Base-by-base conservation (phyloP, 2,888 invertebrate species). In the Hypercompe scribonia region DNA sequence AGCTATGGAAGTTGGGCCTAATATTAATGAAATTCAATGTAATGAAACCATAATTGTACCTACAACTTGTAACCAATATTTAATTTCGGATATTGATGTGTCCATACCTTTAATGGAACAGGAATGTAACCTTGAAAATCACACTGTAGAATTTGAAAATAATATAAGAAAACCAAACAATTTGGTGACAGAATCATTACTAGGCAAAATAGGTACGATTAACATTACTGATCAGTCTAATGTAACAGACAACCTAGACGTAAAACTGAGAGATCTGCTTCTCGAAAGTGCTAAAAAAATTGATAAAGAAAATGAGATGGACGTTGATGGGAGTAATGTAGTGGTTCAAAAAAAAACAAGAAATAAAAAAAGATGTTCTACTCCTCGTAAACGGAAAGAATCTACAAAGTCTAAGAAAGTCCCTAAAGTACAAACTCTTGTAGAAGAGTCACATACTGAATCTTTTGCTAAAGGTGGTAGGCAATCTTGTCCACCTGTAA, bases 261-360 rank as follows among this genome's bases (percentile, higher is more conserved):
- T 82, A 74, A 91, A 90, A 81, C 81, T 95, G 15, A 86, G 84
- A 58, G 87, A 93, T 73, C 84, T 95, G 42, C 78, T 94, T 39
- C 78, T 95, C 39, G 94, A 95, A 74, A 95, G 95, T 80, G 90
- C 91, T 42, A 92, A 93, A 82, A 95, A 95, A 78, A 82, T 85
- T 8, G 77, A 78, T 21, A 28, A 83, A 33, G 72, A 78, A 68
- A 73, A 71, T 39, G 74, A 74, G 64, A 84, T 83, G 84, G 86
- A 87, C 66, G 78, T 84, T 28, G 87, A 85, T 73, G 76, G 79
- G 28, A 72, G 74, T 8, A 72, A 58, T 36, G 70, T 65, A 72
- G 76, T 76, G 58, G 74, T 68, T 72, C 77, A 70, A 76, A 85
- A 81, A 63, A 88, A 87, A 77, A 28, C 79, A 15, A 84, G 74